These are phyloP conservation scores for Trachemys scripta DNA, from an alignment of 2,113 vertebrate genomes.

Conservation along the genomic window DNA sequence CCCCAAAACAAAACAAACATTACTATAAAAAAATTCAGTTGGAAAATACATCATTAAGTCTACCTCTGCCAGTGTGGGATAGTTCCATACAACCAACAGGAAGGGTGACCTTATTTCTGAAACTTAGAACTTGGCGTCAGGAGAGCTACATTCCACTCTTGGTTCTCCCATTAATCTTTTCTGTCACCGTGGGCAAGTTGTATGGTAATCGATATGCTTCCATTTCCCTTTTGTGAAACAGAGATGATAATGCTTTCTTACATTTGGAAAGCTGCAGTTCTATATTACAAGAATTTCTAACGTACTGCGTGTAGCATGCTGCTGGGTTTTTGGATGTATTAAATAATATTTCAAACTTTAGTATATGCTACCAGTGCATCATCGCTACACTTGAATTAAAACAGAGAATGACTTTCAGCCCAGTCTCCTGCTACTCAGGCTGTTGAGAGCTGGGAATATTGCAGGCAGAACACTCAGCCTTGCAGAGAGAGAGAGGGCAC, in stretches of 20 bases:
- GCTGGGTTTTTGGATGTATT: background rate
- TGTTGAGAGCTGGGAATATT: background rate
- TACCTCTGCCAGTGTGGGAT: background rate
- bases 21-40: background rate
- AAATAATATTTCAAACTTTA: background rate
- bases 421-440: background rate
- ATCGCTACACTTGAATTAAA: background rate
- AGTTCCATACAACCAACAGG: background rate
- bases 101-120: background rate
- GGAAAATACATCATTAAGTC: background rate
- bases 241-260: background rate
- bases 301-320: background rate
- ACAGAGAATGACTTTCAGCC: background rate
- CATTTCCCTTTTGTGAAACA: background rate
- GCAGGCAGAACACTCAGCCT: background rate
- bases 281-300: background rate
- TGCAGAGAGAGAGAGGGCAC: background rate
- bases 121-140: background rate
- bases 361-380: background rate
- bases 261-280: background rate
- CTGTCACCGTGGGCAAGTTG: background rate
- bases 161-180: background rate
- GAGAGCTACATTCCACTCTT: background rate
- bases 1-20: background rate
- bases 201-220: background rate